A percentile compares a stretch with the other conserved stretches of the same genome.
Evolutionary conservation across 2,888 invertebrate genomes (phyloP).

Genomic region (Eupeodes latifasciatus): DNA sequence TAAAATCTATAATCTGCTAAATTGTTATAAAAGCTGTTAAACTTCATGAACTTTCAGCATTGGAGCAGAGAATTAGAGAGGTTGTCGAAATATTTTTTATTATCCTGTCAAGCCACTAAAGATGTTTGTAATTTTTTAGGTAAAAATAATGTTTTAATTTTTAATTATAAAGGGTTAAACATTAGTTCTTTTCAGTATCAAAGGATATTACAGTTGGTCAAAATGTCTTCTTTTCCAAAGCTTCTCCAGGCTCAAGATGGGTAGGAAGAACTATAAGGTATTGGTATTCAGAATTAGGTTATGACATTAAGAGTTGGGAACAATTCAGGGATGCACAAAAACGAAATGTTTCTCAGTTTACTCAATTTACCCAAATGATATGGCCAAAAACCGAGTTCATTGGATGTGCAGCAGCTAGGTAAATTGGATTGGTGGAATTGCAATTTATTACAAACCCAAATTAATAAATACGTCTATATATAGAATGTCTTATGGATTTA

Average conservation of each 20-base stretch:
- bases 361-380: constrained; percentile 77
- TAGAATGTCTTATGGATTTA: constrained; percentile 72
- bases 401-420: constrained; percentile 77
- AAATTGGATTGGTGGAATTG: too few relatives aligned
- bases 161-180: not conserved
- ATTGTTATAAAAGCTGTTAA: not conserved
- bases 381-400: constrained; percentile 77
- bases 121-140: constrained; percentile 76
- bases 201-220: constrained; percentile 70
- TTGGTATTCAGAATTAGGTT: constrained; percentile 77
- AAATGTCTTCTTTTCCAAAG: constrained; percentile 57
- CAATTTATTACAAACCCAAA: too few relatives aligned
- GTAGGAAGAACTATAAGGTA: constrained; percentile 71
- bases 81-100: constrained; percentile 72
- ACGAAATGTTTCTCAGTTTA: constrained; percentile 13
- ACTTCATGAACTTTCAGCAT: constrained; percentile 55
- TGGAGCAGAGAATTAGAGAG: constrained; percentile 76
- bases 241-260: constrained; percentile 71
- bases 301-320: constrained; percentile 42
- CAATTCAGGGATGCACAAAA: constrained; percentile 47
- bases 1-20: not conserved
- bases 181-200: constrained; percentile 23
- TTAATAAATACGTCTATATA: not conserved
- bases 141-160: not conserved
- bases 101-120: constrained; percentile 49